These are phyloP conservation scores for Stomorhina lunata DNA, from an alignment of 2,888 invertebrate genomes.

Conservation along the genomic window DNA sequence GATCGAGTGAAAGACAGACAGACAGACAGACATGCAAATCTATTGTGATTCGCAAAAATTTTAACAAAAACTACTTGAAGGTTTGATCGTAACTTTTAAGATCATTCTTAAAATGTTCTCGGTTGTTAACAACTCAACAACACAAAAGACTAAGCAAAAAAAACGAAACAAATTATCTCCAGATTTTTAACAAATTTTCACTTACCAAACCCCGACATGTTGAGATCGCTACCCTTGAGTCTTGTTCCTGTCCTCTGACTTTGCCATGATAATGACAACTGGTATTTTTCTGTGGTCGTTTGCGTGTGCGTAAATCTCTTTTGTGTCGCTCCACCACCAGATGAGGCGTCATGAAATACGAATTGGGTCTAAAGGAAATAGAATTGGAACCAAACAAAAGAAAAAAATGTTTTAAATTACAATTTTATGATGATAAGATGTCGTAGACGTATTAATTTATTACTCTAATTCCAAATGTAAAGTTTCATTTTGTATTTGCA, in stretches of 20 bases:
- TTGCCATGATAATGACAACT: slow-evolving; percentile 90
- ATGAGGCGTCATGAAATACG: slow-evolving; percentile 85
- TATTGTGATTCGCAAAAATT: slow-evolving; percentile 14
- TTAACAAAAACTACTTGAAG: neutral
- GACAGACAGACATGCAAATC: slow-evolving; percentile 6
- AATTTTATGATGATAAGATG: slow-evolving; percentile 6
- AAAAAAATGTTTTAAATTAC: slow-evolving; percentile 17
- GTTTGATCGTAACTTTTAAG: neutral
- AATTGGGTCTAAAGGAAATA: slow-evolving; percentile 82
- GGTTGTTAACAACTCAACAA: slow-evolving; percentile 19
- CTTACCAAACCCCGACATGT: slow-evolving; percentile 92
- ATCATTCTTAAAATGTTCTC: too few species aligned
- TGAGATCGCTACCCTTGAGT: slow-evolving; percentile 88
- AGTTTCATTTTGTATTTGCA: slow-evolving; percentile 75
- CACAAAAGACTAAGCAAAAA: neutral
- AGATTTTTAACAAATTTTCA: slow-evolving; percentile 64
- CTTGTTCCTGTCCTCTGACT: slow-evolving; percentile 84
- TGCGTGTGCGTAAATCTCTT: slow-evolving; percentile 81
- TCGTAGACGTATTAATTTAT: slow-evolving; percentile 58
- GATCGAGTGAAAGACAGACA: slow-evolving; percentile 8
- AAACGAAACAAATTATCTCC: slow-evolving; percentile 12
- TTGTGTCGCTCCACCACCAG: slow-evolving; percentile 87
- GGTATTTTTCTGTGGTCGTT: slow-evolving; percentile 80
- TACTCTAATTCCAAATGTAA: slow-evolving; percentile 79
- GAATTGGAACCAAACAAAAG: slow-evolving; percentile 14